Percentiles rank a stretch among this genome's conserved stretches.
Evolutionary conservation across 1,140 invertebrate species (phyloP).

Genomic region (Heliconius himera): DNA sequence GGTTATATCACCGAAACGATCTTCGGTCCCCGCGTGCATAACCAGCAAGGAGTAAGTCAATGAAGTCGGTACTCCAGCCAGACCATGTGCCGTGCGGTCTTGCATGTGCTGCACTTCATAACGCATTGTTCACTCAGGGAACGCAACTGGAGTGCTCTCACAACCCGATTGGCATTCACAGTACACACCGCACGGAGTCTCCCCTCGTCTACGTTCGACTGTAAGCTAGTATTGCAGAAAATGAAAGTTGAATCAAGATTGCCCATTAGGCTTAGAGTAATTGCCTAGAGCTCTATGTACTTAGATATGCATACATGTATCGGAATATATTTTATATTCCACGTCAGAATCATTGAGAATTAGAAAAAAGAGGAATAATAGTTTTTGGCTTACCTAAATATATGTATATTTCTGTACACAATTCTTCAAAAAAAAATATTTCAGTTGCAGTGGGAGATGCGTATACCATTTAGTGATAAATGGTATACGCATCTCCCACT

Average conservation of each 20-base stretch:
- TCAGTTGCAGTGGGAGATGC: too few relatives aligned
- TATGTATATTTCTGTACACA: too few relatives aligned
- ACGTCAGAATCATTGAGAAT: too few relatives aligned
- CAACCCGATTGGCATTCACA: conserved; percentile 68
- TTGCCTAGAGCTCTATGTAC: conserved; percentile 20
- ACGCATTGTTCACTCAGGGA: conserved; percentile 66
- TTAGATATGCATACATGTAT: background rate
- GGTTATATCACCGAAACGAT: background rate
- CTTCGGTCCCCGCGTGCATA: background rate
- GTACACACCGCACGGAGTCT: conserved; percentile 54
- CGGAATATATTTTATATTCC: too few relatives aligned
- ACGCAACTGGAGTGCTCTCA: conserved; percentile 59
- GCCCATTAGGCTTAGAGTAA: conserved; percentile 22
- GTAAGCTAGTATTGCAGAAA: conserved; percentile 28
- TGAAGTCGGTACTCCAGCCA: conserved; percentile 21
- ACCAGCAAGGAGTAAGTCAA: conserved; percentile 11
- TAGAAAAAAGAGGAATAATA: too few relatives aligned
- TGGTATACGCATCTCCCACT: too few relatives aligned
- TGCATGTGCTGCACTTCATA: conserved; percentile 57
- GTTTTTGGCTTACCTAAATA: too few relatives aligned
- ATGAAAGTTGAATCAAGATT: conserved; percentile 32
- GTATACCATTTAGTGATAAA: too few relatives aligned
- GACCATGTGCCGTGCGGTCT: conserved; percentile 49
- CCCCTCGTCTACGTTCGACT: conserved; percentile 48
- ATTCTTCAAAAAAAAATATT: too few relatives aligned